These are phyloP conservation scores for Frankliniella fusca DNA, from an alignment of 2,888 invertebrate species.

Conservation along the genomic window DNA sequence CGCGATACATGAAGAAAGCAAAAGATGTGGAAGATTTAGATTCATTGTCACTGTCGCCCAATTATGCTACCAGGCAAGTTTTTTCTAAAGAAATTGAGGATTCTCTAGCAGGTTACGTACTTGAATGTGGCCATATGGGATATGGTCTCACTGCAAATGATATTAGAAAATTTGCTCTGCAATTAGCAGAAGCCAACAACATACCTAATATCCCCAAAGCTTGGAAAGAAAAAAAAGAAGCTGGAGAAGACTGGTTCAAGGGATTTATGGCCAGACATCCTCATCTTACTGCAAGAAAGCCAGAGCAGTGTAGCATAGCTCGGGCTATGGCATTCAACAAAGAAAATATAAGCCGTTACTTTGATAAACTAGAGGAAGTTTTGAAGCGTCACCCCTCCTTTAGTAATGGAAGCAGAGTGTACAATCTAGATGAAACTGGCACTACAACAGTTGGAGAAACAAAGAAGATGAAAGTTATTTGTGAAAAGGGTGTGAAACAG, in stretches of 20 bases:
- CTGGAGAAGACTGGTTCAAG: slow-evolving; percentile 35
- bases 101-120: no score
- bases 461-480: slow-evolving; percentile 44
- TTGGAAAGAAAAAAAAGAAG: not conserved
- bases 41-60: no score
- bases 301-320: slow-evolving; percentile 36
- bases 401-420: slow-evolving; percentile 39
- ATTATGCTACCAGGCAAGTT: no score
- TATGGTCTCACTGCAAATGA: no score
- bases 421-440: slow-evolving; percentile 47
- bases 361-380: slow-evolving; percentile 34
- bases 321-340: slow-evolving; percentile 35
- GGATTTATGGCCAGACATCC: slow-evolving; percentile 35
- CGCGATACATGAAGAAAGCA: not conserved
- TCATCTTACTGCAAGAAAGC: slow-evolving; percentile 34
- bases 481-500: slow-evolving; percentile 45
- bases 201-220: not conserved
- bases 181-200: no score
- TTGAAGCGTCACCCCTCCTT: slow-evolving; percentile 33
- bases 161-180: no score
- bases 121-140: no score
- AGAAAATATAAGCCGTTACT: slow-evolving; percentile 29
- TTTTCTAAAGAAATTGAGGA: no score
- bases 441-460: slow-evolving; percentile 46
- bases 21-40: not conserved